Evolutionary conservation across 2,797 vertebrate genomes (phyloP).

Genomic region (Petrocephalus sullivani): DNA sequence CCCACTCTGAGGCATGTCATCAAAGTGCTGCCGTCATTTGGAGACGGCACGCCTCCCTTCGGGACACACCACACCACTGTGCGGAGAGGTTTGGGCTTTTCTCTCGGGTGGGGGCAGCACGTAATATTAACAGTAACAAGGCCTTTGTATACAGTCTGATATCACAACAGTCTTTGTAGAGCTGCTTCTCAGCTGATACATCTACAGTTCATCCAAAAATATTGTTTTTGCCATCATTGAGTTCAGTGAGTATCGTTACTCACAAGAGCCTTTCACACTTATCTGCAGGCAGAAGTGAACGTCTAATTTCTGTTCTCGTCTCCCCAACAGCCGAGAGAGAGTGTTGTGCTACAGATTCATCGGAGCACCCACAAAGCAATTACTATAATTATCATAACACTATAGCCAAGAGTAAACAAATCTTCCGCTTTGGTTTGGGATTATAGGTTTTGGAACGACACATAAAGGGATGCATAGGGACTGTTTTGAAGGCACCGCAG

Average conservation of each 20-base stretch:
- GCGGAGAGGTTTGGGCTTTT: background rate
- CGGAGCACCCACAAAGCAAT: conserved; percentile 8
- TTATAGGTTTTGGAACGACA: background rate
- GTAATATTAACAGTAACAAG: background rate
- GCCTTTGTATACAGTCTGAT: background rate
- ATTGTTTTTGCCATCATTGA: background rate
- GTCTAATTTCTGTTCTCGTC: background rate
- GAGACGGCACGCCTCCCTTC: background rate
- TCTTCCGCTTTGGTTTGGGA: conserved; percentile 2
- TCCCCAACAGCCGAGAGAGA: background rate
- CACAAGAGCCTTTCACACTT: background rate
- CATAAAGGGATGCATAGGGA: conserved; percentile 1
- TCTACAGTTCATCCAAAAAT: background rate
- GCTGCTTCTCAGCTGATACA: background rate
- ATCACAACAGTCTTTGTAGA: background rate
- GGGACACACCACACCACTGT: background rate
- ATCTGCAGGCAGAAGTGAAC: background rate
- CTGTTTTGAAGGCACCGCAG: background rate
- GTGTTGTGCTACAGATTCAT: background rate
- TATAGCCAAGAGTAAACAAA: conserved; percentile 7
- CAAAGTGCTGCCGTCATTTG: background rate
- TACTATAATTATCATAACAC: conserved; percentile 19
- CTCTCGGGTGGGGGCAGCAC: background rate
- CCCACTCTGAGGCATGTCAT: background rate
- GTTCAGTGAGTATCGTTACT: background rate